Evolutionary conservation across 1,140 invertebrate genomes (phyloP).

Genomic region (Bombus sylvicola): DNA sequence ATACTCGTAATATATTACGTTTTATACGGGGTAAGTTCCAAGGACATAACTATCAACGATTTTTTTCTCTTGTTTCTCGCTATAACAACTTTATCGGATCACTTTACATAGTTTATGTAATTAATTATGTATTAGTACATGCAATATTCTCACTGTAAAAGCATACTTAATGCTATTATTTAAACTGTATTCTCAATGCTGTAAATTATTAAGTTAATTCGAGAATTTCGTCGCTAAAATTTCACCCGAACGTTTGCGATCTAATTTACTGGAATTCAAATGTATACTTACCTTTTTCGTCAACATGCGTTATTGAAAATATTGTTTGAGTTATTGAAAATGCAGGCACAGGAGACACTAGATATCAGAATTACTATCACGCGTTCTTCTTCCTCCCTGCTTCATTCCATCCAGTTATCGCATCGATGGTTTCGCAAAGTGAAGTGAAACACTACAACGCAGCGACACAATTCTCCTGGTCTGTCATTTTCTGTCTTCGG

Average conservation of each 20-base stretch:
- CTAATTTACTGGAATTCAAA: too few species aligned
- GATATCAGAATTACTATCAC: neutral
- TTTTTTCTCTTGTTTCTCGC: neutral
- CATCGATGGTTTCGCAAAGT: neutral
- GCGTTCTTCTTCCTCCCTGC: neutral
- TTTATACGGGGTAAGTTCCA: neutral
- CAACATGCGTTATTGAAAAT: too few species aligned
- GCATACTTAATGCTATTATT: too few species aligned
- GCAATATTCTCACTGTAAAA: neutral
- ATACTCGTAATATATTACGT: neutral
- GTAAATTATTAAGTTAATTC: too few species aligned
- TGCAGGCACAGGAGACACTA: too few species aligned
- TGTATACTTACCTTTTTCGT: too few species aligned
- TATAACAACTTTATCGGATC: neutral
- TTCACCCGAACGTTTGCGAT: too few species aligned
- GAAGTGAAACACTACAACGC: constrained; percentile 38
- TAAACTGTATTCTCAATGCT: too few species aligned
- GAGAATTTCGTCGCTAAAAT: too few species aligned
- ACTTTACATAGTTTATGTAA: neutral
- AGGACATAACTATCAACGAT: neutral
- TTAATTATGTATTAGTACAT: neutral
- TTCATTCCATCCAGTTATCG: too few species aligned
- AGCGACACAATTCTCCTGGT: constrained; percentile 6
- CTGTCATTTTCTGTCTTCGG: constrained; percentile 27
- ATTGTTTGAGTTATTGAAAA: too few species aligned